These are phyloP conservation scores for Sepiola atlantica DNA, from an alignment of 2,888 invertebrate genomes.

Conservation along the genomic window DNA sequence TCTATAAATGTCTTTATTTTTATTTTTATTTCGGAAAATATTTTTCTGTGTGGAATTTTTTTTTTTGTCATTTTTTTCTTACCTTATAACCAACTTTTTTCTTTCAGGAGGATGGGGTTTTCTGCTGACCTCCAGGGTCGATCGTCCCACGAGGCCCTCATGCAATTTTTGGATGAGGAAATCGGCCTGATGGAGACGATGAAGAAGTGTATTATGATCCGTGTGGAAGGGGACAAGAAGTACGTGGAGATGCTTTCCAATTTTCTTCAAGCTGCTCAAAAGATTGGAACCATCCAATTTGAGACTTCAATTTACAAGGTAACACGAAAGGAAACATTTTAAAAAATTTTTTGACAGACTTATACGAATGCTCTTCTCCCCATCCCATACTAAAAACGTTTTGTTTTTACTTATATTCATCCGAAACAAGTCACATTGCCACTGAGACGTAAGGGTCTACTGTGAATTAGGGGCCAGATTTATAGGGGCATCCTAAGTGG, in stretches of 20 bases:
- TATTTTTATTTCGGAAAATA: too few relatives aligned
- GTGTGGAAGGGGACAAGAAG: slow-evolving; percentile 93
- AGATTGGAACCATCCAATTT: slow-evolving; percentile 65
- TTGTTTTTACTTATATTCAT: too few relatives aligned
- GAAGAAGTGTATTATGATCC: slow-evolving; percentile 88
- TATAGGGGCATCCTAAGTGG: too few relatives aligned
- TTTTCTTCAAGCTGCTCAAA: slow-evolving; percentile 71
- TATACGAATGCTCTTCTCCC: too few relatives aligned
- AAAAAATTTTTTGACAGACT: too few relatives aligned
- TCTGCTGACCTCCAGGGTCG: slow-evolving; percentile 90
- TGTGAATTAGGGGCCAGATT: too few relatives aligned
- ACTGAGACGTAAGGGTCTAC: too few relatives aligned
- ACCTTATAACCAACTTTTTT: neutral
- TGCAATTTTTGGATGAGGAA: slow-evolving; percentile 93
- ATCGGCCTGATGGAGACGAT: slow-evolving; percentile 92
- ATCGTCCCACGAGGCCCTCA: slow-evolving; percentile 91
- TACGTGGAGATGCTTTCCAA: slow-evolving; percentile 86
- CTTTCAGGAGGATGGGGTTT: slow-evolving; percentile 79
- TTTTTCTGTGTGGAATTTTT: too few relatives aligned
- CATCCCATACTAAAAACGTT: too few relatives aligned
- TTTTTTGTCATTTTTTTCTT: too few relatives aligned
- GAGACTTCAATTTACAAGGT: slow-evolving; percentile 50
- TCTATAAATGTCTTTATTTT: too few relatives aligned
- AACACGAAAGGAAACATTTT: neutral
- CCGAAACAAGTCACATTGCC: too few relatives aligned